Percentiles rank a stretch among this genome's conserved stretches.
Conservation (phyloP, 2,113 vertebrate species). For the Meriones unguiculatus region DNA sequence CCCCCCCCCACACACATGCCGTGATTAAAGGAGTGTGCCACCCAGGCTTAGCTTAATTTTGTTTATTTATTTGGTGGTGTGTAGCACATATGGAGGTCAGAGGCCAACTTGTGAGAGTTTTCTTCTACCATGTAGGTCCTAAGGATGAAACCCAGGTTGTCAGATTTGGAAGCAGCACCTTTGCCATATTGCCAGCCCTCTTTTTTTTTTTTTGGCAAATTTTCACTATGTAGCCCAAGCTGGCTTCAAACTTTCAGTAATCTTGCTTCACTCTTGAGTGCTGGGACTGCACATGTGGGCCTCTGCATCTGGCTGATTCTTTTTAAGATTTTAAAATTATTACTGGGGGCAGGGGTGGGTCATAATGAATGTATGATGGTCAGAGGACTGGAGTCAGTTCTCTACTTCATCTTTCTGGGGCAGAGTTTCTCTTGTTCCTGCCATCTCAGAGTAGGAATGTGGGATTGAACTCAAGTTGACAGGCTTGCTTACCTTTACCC, state of each 20-base stretch:
- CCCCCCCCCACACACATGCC: no score
- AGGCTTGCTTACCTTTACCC: not conserved
- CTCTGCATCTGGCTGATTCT: not conserved
- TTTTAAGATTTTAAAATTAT: not conserved
- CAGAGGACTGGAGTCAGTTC: not conserved
- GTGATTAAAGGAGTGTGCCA: no score
- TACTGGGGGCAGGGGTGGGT: not conserved
- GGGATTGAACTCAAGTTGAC: not conserved
- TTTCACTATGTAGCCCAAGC: not conserved
- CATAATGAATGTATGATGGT: not conserved
- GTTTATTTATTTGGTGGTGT: not conserved
- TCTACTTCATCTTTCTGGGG: not conserved
- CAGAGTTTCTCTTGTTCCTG: not conserved
- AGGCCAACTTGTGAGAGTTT: not conserved
- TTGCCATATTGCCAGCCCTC: not conserved
- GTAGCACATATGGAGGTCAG: not conserved
- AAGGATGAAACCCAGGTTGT: not conserved
- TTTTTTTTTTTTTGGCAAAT: not conserved
- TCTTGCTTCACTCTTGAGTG: not conserved
- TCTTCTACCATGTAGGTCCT: not conserved
- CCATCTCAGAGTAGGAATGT: not conserved
- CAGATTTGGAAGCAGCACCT: not conserved
- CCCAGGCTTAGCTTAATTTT: not conserved
- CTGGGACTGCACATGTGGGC: not conserved
- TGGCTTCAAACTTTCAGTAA: not conserved